Evolutionary conservation across 2,888 invertebrate species (phyloP), one percentile per base, ranked within the genome.

Genomic region (Lasioglossum malachurum): DNA sequence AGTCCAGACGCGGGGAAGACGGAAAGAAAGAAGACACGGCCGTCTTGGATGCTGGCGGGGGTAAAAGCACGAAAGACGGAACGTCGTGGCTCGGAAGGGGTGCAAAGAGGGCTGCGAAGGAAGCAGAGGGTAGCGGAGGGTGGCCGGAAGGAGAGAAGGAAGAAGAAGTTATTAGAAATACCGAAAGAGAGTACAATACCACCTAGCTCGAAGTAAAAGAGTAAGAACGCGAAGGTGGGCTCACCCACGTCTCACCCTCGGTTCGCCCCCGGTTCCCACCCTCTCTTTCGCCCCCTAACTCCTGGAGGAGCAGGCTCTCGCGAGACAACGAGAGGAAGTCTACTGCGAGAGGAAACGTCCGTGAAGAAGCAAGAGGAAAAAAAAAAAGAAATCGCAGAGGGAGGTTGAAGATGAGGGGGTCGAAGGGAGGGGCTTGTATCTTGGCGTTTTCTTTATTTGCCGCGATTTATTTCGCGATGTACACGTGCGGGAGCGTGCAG

Each of bases 111-210:
- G 53, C 75, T 44, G 57, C 35, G 77, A 71, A 60, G 53, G 75
- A 75, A 14, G n/a, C 38, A 80, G 46, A 4, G 16, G 46, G 4
- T 46, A 4, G 46, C 46, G 16, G 80, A 80, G 57, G 78, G 72
- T 35, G 38, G 72, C 60, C 23, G 78, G 83, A 35, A 67, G 76
- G 75, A 71, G 81, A 80, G 86, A 84, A 82, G 87, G 87, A 91
- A 87, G 88, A 90, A 92, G 92, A 94, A 94, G 93, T 94, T 94
- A 94, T 93, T 94, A 94, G 94, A 94, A 94, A 90, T 91, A 89
- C 91, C 88, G 86, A 89, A 91, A 89, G 87, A 90, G 90, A 91
- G 89, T 90, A 92, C 90, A 92, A 91, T 89, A 89, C 90, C 89
- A 87, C 84, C 92, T 84, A 82, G 90, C 91, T 90, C 76, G 90